Evolutionary conservation across 2,797 vertebrate genomes (phyloP), one percentile per base, ranked within the genome.

Genomic region (Falco biarmicus): DNA sequence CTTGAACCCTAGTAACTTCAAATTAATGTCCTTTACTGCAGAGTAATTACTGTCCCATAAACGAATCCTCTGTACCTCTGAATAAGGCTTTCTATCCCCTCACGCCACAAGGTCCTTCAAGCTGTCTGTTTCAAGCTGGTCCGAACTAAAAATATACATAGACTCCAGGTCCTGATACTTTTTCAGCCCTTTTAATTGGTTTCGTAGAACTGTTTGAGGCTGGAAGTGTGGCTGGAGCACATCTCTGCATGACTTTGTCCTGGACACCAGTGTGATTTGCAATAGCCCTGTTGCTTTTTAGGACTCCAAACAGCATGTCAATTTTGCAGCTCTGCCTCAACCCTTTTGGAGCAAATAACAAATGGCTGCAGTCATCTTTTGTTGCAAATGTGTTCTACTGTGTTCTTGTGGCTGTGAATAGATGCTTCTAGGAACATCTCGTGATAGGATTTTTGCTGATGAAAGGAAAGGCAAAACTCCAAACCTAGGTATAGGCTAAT

Each of bases 41-140:
- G 41, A 83, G 50, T 91, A 97, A 96, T 96, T 96, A 80, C 86
- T 75, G 84, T 74, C 93, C 93, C 96, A 89, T 78, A 59, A 80
- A 61, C 37, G 6, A 73, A 74, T 74, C 74, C 83, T 97, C 89
- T 91, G 90, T 92, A 41, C 54, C 63, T 79, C 78, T 81, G 71
- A 77, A 87, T 45, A 78, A 87, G 53, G 29, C 82, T 93, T 95
- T 91, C 47, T 57, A 78, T 32, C 50, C 50, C 79, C 71, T 78
- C 57, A 73, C 41, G 29, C 57, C 81, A 75, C 50, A 7, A 59
- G 89, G 78, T 85, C 88, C 89, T 96, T 95, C 90, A 90, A 83
- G 75, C 10, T 32, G n/a, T 64, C 68, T 50, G 57, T 94, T 95
- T 96, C 64, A 93, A 68, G 86, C 50, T 87, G 60, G 5, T 61